Conservation (phyloP, 2,888 invertebrate species). For the Eupelmus urozonus region DNA sequence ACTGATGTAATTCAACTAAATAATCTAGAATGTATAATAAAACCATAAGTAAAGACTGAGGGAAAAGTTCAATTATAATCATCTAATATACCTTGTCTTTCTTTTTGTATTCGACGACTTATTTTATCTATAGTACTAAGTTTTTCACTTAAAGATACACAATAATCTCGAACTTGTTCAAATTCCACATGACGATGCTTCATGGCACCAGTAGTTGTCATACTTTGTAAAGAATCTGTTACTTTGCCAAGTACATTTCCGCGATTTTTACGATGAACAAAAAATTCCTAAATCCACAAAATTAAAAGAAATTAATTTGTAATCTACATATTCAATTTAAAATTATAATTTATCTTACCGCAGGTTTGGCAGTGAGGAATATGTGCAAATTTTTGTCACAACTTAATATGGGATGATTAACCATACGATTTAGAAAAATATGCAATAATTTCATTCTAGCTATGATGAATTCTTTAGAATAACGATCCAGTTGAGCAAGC, state of each 20-base stretch:
- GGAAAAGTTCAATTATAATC: constrained; percentile 24
- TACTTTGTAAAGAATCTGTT: constrained; percentile 80
- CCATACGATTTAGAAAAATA: constrained; percentile 82
- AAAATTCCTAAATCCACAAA: constrained; percentile 80
- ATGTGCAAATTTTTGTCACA: constrained; percentile 82
- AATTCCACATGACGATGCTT: constrained; percentile 78
- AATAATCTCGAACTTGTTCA: constrained; percentile 82
- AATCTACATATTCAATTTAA: not conserved
- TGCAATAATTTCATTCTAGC: constrained; percentile 83
- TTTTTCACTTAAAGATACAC: constrained; percentile 81
- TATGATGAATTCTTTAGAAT: constrained; percentile 84
- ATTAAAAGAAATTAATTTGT: constrained; percentile 10
- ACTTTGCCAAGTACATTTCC: constrained; percentile 80
- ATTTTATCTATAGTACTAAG: constrained; percentile 82
- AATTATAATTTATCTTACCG: constrained; percentile 75
- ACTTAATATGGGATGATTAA: constrained; percentile 85
- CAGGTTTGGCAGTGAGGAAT: constrained; percentile 83
- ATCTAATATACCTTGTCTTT: constrained; percentile 78
- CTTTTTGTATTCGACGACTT: constrained; percentile 82
- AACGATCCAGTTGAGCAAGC: constrained; percentile 83
- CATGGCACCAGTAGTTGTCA: constrained; percentile 72
- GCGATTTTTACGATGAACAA: constrained; percentile 81
- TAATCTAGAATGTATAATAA: constrained; percentile 75
- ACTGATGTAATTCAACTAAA: constrained; percentile 79
- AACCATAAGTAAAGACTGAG: constrained; percentile 15